Conservation (phyloP, 2,113 vertebrate species). For the Notiomystis cincta region DNA sequence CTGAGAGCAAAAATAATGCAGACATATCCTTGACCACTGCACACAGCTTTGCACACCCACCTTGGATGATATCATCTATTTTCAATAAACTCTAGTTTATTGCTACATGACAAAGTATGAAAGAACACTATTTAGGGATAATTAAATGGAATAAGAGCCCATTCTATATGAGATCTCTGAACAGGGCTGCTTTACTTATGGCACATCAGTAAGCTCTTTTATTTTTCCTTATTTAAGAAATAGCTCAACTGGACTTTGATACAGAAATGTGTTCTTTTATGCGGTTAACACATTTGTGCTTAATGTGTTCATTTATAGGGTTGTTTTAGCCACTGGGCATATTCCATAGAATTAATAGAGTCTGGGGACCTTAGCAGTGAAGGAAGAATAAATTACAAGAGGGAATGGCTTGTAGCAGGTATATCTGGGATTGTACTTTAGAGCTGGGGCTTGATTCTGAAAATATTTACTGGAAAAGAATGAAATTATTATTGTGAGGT, state of each 20-base stretch:
- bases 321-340: background rate
- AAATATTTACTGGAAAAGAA: background rate
- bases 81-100: background rate
- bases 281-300: background rate
- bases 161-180: background rate
- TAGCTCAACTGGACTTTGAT: background rate
- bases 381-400: background rate
- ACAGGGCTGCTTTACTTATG: background rate
- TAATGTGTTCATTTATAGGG: background rate
- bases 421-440: background rate
- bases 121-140: background rate
- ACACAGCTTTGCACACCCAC: background rate
- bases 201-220: background rate
- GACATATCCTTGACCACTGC: background rate
- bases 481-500: background rate
- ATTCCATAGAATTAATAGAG: background rate
- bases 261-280: background rate
- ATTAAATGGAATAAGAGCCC: background rate
- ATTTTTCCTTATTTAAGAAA: background rate
- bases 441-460: background rate
- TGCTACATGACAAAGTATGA: background rate
- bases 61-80: background rate
- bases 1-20: background rate
- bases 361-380: background rate
- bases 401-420: background rate